Conservation (phyloP, 2,113 vertebrate species). For the Sinocyclocheilus rhinocerous region DNA sequence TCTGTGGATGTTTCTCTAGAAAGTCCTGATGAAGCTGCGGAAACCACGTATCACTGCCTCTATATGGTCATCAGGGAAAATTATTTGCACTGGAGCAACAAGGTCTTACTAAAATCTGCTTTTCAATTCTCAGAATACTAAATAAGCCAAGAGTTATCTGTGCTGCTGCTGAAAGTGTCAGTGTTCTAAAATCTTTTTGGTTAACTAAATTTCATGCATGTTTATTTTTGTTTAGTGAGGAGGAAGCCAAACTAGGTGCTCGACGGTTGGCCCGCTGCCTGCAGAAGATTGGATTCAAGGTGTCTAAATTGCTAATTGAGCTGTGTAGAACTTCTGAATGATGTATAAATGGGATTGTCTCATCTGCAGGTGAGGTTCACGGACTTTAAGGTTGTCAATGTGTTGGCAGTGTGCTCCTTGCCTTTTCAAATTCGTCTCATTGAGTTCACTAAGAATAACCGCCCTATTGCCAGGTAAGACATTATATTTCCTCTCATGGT, state of each 20-base stretch:
- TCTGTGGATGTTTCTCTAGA: slow-evolving; percentile 72
- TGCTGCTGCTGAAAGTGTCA: background rate
- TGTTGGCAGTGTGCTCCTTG: slow-evolving; percentile 98
- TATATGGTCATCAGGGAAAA: slow-evolving; percentile 99
- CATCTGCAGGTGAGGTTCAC: slow-evolving; percentile 92
- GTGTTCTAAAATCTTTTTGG: background rate
- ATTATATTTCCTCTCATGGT: background rate
- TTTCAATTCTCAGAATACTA: background rate
- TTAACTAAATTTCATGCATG: background rate
- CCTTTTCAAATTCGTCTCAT: slow-evolving; percentile 95
- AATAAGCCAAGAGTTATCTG: background rate
- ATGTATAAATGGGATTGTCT: slow-evolving; percentile 21
- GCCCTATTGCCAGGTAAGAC: slow-evolving; percentile 91
- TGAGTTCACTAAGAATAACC: slow-evolving; percentile 97
- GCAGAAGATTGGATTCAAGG: slow-evolving; percentile 98
- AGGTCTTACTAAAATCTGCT: slow-evolving; percentile 75
- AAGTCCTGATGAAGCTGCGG: slow-evolving; percentile 98
- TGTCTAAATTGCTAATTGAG: slow-evolving; percentile 52
- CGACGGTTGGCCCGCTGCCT: slow-evolving; percentile 93
- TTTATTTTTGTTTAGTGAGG: slow-evolving; percentile 80
- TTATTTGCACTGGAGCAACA: slow-evolving; percentile 99
- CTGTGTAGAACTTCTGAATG: slow-evolving; percentile 4
- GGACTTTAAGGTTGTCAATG: slow-evolving; percentile 97
- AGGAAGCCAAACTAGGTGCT: slow-evolving; percentile 94
- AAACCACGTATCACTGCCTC: slow-evolving; percentile 97